Evolutionary conservation across 2,113 vertebrate species (phyloP), one percentile per base, ranked within the genome.

Genomic region (Rana temporaria): DNA sequence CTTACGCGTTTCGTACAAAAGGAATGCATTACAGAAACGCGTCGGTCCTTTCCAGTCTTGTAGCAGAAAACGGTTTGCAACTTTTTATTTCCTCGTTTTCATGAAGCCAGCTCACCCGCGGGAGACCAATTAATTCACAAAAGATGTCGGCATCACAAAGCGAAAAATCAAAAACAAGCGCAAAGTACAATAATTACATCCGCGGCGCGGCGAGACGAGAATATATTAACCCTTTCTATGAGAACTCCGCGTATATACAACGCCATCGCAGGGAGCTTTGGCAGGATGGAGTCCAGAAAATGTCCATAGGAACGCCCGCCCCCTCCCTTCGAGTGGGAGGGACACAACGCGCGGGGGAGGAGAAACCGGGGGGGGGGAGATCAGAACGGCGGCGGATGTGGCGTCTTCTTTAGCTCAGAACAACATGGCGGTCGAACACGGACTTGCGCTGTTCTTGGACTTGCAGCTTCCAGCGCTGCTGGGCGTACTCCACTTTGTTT

Each of bases 361-460:
- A 32, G 18, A 16, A 34, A 4, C 8, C 16, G 18, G 26, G 0
- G 4, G 52, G 24, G 70, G 26, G 16, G 26, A 48, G 42, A n/a
- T 14, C 81, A 2, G 77, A 70, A 68, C 79, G 53, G 4, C 68
- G 22, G 34, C 34, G 34, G 65, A n/a, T 1, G 4, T 56, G 8
- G 17, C 26, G 26, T 59, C 32, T 42, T 20, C 20, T 84, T 95
- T 97, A 99, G 92, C 98, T 99, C 78, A 99, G 96, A 81, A 99
- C 97, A 66, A 98, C 97, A 2, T 99, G 98, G 8, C 97, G 96
- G 89, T 99, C 98, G 7, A 99, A 99, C 85, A 99, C 97, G 0
- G 97, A 98, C 59, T 99, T 99, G 88, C 97, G 95, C 90, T 98
- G 98, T 81, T 99, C 97, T 88, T 99, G 98, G 79, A 99, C 98